A percentile compares a stretch with the other conserved stretches of the same genome.
phyloP scores from a whole-genome alignment of 2,113 vertebrate genomes.

The Brachionichthys hirsutus region DNA sequence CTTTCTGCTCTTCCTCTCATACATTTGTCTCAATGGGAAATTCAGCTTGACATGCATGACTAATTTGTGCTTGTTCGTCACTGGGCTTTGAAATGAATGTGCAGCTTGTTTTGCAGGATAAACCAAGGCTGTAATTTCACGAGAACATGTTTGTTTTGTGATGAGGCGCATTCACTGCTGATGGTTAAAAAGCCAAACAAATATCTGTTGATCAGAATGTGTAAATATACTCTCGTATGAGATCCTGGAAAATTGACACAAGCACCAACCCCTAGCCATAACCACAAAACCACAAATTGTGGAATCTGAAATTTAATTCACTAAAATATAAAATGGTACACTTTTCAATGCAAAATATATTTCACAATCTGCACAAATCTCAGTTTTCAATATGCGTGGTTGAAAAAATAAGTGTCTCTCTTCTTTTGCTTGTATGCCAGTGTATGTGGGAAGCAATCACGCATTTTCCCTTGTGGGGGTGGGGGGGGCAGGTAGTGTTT shows the following conservation, averaged over 20 bases:
- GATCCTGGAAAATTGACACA: conserved; percentile 14
- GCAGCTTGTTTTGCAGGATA: conserved; percentile 7
- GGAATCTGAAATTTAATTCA: conserved; percentile 48
- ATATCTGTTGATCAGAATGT: conserved; percentile 20
- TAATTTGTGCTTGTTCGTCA: conserved; percentile 26
- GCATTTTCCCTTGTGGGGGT: conserved; percentile 25
- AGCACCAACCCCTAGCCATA: conserved; percentile 6
- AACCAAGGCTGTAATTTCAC: conserved; percentile 24
- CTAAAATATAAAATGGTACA: conserved; percentile 37
- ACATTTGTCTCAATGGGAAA: background rate
- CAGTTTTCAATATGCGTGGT: conserved; percentile 5
- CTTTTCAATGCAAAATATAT: conserved; percentile 27
- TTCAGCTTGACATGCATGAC: conserved; percentile 6
- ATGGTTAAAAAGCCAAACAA: conserved; percentile 42
- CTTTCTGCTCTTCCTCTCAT: too few species aligned
- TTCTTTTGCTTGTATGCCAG: conserved; percentile 3
- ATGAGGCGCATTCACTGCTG: conserved; percentile 11
- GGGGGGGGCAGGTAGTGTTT: conserved; percentile 63
- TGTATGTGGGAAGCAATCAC: conserved; percentile 22
- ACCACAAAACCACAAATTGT: conserved; percentile 41
- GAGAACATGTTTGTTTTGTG: conserved; percentile 11
- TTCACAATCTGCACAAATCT: conserved; percentile 36
- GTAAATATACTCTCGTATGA: conserved; percentile 30
- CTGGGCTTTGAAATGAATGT: conserved; percentile 21
- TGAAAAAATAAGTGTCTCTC: conserved; percentile 1